Conservation (phyloP, 2,113 vertebrate species). For the Cavia porcellus region DNA sequence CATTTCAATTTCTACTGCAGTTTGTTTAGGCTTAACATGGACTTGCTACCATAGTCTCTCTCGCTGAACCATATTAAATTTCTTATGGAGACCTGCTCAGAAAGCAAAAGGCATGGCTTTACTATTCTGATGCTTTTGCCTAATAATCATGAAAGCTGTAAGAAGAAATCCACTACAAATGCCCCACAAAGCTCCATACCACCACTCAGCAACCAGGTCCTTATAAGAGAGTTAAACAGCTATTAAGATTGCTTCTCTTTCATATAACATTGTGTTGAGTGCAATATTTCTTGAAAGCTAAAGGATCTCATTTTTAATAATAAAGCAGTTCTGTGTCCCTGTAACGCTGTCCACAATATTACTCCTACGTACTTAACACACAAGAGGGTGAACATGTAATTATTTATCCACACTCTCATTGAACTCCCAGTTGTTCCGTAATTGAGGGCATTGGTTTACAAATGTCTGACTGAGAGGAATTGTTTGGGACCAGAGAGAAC, state of each 20-base stretch:
- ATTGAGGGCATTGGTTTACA: conserved; percentile 2
- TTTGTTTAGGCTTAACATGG: conserved; percentile 78
- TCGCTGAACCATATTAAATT: conserved; percentile 59
- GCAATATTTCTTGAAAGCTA: conserved; percentile 35
- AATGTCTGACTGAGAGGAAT: background rate
- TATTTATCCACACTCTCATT: background rate
- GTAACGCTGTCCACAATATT: background rate
- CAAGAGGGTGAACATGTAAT: background rate
- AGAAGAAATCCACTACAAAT: conserved; percentile 51
- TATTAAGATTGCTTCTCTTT: conserved; percentile 44
- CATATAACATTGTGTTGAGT: conserved; percentile 3
- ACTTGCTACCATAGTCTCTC: conserved; percentile 60
- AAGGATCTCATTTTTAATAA: background rate
- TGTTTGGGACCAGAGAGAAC: background rate
- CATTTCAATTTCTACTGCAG: conserved; percentile 77
- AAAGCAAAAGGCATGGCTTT: conserved; percentile 63
- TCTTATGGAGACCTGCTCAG: conserved; percentile 25
- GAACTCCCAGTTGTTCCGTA: background rate
- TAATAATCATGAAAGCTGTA: conserved; percentile 69
- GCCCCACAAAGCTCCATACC: background rate
- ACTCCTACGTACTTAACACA: background rate
- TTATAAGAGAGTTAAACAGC: conserved; percentile 2
- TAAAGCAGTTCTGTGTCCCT: background rate
- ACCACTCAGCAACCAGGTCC: background rate
- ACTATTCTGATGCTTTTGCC: conserved; percentile 53